Percentiles rank a stretch among this genome's conserved stretches.
phyloP scores from a whole-genome alignment of 2,113 vertebrate species.

The Labeo rohita region DNA sequence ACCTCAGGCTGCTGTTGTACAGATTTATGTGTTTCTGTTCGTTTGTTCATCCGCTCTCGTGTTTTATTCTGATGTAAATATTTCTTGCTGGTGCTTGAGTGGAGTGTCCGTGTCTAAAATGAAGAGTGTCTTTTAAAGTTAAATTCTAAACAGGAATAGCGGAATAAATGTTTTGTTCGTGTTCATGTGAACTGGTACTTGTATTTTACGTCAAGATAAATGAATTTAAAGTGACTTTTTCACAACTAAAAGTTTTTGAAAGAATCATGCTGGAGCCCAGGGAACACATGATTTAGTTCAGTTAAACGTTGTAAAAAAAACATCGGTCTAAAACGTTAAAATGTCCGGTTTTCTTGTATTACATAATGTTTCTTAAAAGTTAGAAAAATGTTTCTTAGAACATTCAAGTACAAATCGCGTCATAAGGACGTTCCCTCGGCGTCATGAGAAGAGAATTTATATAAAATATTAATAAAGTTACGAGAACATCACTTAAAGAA shows the following conservation, averaged over 20 bases:
- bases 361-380: too few relatives aligned
- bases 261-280: too few relatives aligned
- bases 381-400: too few relatives aligned
- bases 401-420: too few relatives aligned
- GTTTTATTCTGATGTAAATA: conserved; percentile 51
- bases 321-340: too few relatives aligned
- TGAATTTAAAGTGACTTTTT: neutral
- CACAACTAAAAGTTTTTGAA: too few relatives aligned
- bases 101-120: conserved; percentile 15
- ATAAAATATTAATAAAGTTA: neutral
- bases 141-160: neutral
- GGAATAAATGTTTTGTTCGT: conserved; percentile 32
- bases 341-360: too few relatives aligned
- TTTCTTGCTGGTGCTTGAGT: conserved; percentile 29
- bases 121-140: conserved; percentile 15
- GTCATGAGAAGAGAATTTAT: too few relatives aligned
- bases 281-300: too few relatives aligned
- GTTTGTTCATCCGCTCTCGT: neutral
- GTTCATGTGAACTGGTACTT: neutral
- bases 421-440: too few relatives aligned
- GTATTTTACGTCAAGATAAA: neutral
- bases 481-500: neutral
- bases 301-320: too few relatives aligned
- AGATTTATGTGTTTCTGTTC: neutral
- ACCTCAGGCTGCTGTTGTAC: conserved; percentile 26